phyloP scores from a whole-genome alignment of 2,888 invertebrate genomes.

The Microctonus aethiopoides region DNA sequence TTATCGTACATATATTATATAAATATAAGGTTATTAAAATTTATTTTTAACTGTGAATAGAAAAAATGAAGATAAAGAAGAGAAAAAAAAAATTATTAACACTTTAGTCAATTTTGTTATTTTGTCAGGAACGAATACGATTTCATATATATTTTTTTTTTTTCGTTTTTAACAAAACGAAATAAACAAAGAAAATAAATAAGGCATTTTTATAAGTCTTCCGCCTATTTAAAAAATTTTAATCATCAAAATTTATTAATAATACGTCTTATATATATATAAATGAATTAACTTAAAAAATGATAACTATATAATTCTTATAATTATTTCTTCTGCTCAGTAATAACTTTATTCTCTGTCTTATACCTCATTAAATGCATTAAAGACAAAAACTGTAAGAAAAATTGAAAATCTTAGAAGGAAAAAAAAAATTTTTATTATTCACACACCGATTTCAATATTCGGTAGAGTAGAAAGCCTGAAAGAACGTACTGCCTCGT shows the following conservation, averaged over 20 bases:
- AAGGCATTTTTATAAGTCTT: slow-evolving; percentile 26
- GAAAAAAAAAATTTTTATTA: background rate
- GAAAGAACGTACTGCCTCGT: slow-evolving; percentile 33
- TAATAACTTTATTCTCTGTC: background rate
- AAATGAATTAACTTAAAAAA: background rate
- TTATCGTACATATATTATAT: background rate
- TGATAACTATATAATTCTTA: background rate
- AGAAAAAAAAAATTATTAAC: background rate
- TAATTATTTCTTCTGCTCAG: background rate
- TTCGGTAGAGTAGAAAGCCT: slow-evolving; percentile 30
- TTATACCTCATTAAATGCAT: slow-evolving; percentile 11
- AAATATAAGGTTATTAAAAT: slow-evolving; percentile 15
- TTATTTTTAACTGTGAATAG: background rate
- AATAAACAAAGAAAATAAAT: background rate
- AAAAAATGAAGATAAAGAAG: no score
- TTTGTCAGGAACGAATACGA: background rate
- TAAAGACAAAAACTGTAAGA: background rate
- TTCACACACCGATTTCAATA: slow-evolving; percentile 1
- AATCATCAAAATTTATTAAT: slow-evolving; percentile 8
- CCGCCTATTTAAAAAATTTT: slow-evolving; percentile 17
- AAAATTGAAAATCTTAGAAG: no score
- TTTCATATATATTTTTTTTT: background rate
- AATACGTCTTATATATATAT: background rate
- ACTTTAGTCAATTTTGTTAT: background rate
- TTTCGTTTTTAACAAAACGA: background rate